phyloP scores from a whole-genome alignment of 2,888 invertebrate genomes.

The Phyllotreta cruciferae region DNA sequence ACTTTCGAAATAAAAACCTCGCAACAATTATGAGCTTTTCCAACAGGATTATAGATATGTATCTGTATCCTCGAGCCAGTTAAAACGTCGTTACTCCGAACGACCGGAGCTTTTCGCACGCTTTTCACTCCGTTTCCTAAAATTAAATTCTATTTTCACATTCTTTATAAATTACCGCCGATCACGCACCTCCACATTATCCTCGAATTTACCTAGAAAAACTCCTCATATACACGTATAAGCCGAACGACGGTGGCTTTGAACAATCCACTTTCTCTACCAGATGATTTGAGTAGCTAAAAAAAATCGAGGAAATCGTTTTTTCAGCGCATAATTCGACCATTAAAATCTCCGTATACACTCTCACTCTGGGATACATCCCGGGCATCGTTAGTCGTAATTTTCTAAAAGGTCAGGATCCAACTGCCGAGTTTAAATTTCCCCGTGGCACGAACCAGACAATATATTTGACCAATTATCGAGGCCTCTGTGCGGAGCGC shows the following conservation, averaged over 20 bases:
- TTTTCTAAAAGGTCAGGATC: slow-evolving; percentile 40
- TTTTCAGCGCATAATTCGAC: background rate
- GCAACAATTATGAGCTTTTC: slow-evolving; percentile 18
- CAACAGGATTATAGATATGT: slow-evolving; percentile 15
- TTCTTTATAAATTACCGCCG: slow-evolving; percentile 26
- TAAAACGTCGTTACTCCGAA: slow-evolving; percentile 20
- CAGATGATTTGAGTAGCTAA: too few relatives aligned
- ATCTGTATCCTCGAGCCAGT: slow-evolving; percentile 19
- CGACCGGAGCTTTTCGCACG: slow-evolving; percentile 16
- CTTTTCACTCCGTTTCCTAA: slow-evolving; percentile 28
- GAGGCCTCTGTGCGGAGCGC: slow-evolving; percentile 47
- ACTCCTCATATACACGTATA: slow-evolving; percentile 7
- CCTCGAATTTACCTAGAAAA: background rate
- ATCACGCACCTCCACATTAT: slow-evolving; percentile 21
- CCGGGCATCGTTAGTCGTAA: slow-evolving; percentile 39
- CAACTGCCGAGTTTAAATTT: slow-evolving; percentile 37
- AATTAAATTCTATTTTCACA: slow-evolving; percentile 33
- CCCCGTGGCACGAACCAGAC: slow-evolving; percentile 51
- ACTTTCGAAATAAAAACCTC: too few relatives aligned
- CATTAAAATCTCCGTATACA: slow-evolving; percentile 19
- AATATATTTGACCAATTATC: slow-evolving; percentile 60
- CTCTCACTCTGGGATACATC: slow-evolving; percentile 35
- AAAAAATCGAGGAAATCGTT: background rate
- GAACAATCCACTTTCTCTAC: background rate
- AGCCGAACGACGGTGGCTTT: background rate